A percentile compares a stretch with the other conserved stretches of the same genome.
These are phyloP conservation scores for Tapera naevia DNA, from an alignment of 2,797 vertebrate genomes.

Conservation along the genomic window DNA sequence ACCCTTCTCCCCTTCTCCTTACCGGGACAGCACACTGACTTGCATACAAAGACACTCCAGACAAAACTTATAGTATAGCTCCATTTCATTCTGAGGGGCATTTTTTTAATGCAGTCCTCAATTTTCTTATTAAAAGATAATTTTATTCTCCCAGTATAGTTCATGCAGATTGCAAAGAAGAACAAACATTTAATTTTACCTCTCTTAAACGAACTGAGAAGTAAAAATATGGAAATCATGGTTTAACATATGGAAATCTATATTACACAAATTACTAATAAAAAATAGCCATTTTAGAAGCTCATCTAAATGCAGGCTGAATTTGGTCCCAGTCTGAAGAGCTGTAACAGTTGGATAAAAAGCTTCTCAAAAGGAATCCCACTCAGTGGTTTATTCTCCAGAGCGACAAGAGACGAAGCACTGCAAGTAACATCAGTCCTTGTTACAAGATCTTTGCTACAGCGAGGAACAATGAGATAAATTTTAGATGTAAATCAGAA, in stretches of 20 bases:
- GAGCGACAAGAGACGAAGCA: background rate
- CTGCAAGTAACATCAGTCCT: background rate
- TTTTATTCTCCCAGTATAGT: background rate
- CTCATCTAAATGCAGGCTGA: fast-evolving
- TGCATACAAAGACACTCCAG: fast-evolving
- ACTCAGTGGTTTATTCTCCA: background rate
- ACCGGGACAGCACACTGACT: background rate
- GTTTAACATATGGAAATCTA: background rate
- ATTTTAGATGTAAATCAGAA: constrained; percentile 55
- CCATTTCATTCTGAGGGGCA: background rate
- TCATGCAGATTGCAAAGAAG: background rate
- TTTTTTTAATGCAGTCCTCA: background rate
- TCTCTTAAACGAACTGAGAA: background rate
- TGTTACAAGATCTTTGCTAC: background rate
- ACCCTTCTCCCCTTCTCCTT: background rate
- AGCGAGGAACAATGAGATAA: background rate
- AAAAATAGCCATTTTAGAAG: background rate
- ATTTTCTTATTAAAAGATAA: background rate
- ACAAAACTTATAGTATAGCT: background rate
- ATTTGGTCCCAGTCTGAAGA: background rate
- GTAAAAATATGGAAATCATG: fast-evolving
- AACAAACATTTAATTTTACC: background rate
- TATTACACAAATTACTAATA: background rate
- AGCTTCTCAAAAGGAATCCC: background rate
- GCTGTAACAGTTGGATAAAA: background rate